phyloP scores from a whole-genome alignment of 1,140 invertebrate genomes.

The Calosoma granatense region DNA sequence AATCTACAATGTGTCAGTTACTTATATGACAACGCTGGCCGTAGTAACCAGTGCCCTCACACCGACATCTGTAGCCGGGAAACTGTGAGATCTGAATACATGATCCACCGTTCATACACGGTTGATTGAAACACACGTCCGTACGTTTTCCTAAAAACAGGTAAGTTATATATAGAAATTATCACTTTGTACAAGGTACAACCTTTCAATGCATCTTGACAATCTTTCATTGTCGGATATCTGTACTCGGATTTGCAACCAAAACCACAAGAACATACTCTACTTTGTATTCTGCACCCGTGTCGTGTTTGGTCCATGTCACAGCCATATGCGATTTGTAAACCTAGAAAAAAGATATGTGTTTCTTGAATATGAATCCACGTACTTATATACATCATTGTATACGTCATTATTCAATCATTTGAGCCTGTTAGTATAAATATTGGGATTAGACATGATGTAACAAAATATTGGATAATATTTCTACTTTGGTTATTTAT shows the following conservation, averaged over 20 bases:
- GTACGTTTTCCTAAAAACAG: conserved; percentile 40
- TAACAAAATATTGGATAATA: too few relatives aligned
- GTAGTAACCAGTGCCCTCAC: conserved; percentile 62
- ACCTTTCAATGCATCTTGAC: conserved; percentile 42
- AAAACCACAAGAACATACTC: conserved; percentile 40
- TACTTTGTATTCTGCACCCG: conserved; percentile 44
- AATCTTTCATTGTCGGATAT: conserved; percentile 38
- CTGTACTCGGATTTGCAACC: conserved; percentile 43
- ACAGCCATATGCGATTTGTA: conserved; percentile 24
- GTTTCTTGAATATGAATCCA: too few relatives aligned
- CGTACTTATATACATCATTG: too few relatives aligned
- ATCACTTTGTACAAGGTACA: too few relatives aligned
- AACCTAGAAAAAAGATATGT: conserved; percentile 20
- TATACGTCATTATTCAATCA: too few relatives aligned
- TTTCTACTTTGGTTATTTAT: too few relatives aligned
- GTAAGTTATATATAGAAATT: conserved; percentile 5
- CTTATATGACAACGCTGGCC: conserved; percentile 47
- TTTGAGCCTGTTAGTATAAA: too few relatives aligned
- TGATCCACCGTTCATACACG: conserved; percentile 51
- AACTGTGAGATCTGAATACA: conserved; percentile 57
- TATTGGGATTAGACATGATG: too few relatives aligned
- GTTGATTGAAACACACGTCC: conserved; percentile 49
- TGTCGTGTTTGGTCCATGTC: conserved; percentile 37
- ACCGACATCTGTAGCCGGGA: conserved; percentile 57
- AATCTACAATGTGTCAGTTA: too few relatives aligned